Conservation (phyloP, 2,797 vertebrate species). For the Coracias cyanogaster region DNA sequence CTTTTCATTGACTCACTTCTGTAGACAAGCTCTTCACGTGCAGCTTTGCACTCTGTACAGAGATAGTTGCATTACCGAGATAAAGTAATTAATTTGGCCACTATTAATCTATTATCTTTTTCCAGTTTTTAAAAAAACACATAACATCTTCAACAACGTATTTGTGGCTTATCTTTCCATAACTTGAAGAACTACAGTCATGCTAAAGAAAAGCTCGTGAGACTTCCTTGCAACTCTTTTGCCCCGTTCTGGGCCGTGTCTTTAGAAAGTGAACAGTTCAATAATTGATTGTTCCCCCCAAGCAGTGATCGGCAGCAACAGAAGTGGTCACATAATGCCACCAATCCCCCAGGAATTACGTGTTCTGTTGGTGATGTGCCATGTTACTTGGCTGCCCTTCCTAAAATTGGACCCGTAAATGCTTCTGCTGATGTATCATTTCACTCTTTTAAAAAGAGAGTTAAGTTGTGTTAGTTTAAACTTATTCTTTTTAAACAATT, state of each 20-base stretch:
- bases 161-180: background rate
- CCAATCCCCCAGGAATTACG: slow-evolving; percentile 1
- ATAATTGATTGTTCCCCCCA: slow-evolving; percentile 12
- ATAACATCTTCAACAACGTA: background rate
- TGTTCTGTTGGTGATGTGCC: slow-evolving; percentile 18
- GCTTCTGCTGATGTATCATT: slow-evolving; percentile 11
- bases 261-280: background rate
- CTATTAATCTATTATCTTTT: background rate
- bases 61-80: background rate
- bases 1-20: background rate
- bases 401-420: background rate
- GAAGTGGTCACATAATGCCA: slow-evolving; percentile 8
- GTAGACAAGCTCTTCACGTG: background rate
- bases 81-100: background rate
- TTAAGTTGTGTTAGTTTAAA: background rate
- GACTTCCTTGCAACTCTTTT: background rate
- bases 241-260: background rate
- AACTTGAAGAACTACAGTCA: background rate
- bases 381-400: slow-evolving; percentile 42
- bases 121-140: background rate
- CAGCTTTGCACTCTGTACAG: background rate
- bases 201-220: background rate
- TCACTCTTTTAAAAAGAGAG: background rate
- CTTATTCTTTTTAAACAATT: background rate
- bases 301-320: slow-evolving; percentile 28